Evolutionary conservation across 53 echinoderm and acorn worm species (phyloP), one percentile per base, ranked within the genome.

Genomic region (Zoroaster sp.): DNA sequence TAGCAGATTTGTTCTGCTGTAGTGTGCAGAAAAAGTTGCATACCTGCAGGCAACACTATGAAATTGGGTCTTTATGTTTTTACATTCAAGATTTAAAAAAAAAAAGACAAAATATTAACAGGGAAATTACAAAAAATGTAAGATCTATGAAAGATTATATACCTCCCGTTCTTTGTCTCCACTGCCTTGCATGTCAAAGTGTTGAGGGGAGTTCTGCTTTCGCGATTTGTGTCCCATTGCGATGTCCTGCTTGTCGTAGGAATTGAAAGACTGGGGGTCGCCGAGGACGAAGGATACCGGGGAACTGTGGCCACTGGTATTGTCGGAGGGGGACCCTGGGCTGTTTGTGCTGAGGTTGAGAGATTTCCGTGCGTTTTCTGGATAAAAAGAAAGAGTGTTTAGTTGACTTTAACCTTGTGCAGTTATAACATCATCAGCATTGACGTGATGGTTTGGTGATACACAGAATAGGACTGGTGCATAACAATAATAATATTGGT

Each of bases 131-230:
- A 5, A 18, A n/a, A n/a, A n/a, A n/a, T 38, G 15, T 31, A 69
- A 17, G 33, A 34, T 12, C 11, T 73, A n/a, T n/a, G n/a, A n/a
- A n/a, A n/a, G n/a, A n/a, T 28, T 25, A 53, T 32, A 2, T 39
- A 94, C 94, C 87, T 94, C 94, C 23, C 89, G 49, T 20, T 83
- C 79, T 34, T 89, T 78, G 28, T 71, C 80, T 0, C 77, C 85
- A 18, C n/a, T 37, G 47, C 51, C 85, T 28, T 70, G 85, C 47
- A 91, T 78, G 41, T 94, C 92, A 34, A 94, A 77, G 65, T 96
- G 96, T 69, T 96, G 96, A 9, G 96, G 96, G 3, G 93, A 87
- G 37, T 77, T 89, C 66, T 96, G 96, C 76, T 96, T 96, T 0
- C 96, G 83, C 1, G 94, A 92, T 67, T 94, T 94, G 70, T 85